Base-by-base conservation (phyloP, 2,888 invertebrate genomes). In the Sicus ferrugineus region DNA sequence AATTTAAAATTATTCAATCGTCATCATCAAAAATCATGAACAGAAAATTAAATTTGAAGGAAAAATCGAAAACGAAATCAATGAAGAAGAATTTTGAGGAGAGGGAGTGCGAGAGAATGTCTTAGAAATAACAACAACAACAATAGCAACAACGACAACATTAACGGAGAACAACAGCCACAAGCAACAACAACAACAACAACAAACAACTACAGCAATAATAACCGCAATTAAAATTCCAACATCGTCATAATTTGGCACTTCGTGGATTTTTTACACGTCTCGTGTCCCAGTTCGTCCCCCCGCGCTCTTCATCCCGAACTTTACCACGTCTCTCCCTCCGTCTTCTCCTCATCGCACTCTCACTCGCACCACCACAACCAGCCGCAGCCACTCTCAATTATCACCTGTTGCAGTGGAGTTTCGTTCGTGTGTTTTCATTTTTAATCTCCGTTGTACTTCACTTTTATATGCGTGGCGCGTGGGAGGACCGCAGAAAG, bases 381-480 rank as follows among this genome's bases (percentile, higher is more conserved):
- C 14, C 34, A 7, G 34, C 9, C 34, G 34, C 14, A 34, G 46
- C n/a, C n/a, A 11, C 38, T 26, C 21, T 21, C 42, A 42, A 62
- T 62, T 42, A 62, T 23, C 62, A 59, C 59, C 59, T 59, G 59
- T 59, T 59, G 59, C 59, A 59, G 38, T 59, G 19, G 7, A 34
- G 26, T 54, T 54, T 23, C 31, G 16, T 16, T 54, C 14, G 9
- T 54, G 7, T 26, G 9, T 31, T 59, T 30, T 34, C 9, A 38
- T 59, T 59, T 34, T 59, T 59, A 34, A 21, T 38, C 6, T 38
- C 21, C 2, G 14, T 59, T 59, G 28, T 59, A 59, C 21, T 59
- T 59, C 14, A 59, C 1, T 59, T 34, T 59, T 59, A 59, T 59
- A 11, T 34, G 59, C 59, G 38, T 59, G 19, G 30, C 30, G 19